phyloP scores from a whole-genome alignment of 1,140 invertebrate genomes.

The Drosophila ohnishii region DNA sequence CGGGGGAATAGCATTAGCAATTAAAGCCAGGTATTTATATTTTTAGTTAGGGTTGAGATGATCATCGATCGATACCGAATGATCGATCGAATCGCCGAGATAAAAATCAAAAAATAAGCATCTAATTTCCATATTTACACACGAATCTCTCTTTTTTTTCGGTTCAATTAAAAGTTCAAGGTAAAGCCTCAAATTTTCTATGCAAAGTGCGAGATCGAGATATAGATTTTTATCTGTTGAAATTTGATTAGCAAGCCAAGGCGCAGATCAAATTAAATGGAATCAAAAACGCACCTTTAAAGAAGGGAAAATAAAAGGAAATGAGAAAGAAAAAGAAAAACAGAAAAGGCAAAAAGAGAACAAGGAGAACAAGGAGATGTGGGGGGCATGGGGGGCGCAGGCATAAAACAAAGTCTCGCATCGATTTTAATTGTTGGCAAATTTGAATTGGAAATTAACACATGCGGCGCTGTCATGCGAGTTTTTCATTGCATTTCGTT shows the following conservation, averaged over 20 bases:
- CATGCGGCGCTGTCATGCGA: conserved; percentile 45
- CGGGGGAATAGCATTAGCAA: conserved; percentile 68
- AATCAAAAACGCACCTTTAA: neutral
- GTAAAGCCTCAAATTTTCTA: conserved; percentile 56
- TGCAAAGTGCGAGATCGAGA: conserved; percentile 49
- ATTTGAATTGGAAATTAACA: conserved; percentile 80
- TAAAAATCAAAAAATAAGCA: conserved; percentile 22
- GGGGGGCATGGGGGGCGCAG: neutral
- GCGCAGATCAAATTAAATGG: conserved; percentile 22
- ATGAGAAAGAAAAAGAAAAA: neutral
- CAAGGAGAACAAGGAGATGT: neutral
- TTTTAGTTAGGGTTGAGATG: conserved; percentile 24
- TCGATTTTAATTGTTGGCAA: conserved; percentile 65
- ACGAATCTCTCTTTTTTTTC: conserved; percentile 11
- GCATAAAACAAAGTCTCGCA: conserved; percentile 30
- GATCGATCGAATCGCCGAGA: conserved; percentile 21
- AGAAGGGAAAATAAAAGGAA: neutral
- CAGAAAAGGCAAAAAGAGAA: neutral
- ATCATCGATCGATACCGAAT: neutral
- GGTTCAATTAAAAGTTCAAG: conserved; percentile 58
- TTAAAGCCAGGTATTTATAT: conserved; percentile 51
- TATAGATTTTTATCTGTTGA: conserved; percentile 18
- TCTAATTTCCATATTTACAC: conserved; percentile 43
- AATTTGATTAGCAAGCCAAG: conserved; percentile 29
- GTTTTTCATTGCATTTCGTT: conserved; percentile 37